These are phyloP conservation scores for Drosophila athabasca DNA, from an alignment of 1,140 invertebrate genomes.

Conservation along the genomic window DNA sequence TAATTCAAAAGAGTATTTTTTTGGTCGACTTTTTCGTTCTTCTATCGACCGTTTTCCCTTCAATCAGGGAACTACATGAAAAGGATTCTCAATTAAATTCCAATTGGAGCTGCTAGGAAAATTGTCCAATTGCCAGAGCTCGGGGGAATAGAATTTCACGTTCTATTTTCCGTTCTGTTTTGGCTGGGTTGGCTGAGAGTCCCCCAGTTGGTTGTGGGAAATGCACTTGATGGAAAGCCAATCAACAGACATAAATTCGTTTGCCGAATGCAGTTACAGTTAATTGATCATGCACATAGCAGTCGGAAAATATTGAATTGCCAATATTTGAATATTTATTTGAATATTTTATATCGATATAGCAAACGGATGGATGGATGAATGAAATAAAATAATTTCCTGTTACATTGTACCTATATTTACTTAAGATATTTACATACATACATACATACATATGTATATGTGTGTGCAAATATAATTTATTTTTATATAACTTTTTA, in stretches of 20 bases:
- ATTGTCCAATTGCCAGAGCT: constrained; percentile 44
- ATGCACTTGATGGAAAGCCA: constrained; percentile 17
- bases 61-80: background rate
- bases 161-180: background rate
- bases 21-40: no score
- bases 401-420: no score
- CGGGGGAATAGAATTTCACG: constrained; percentile 12
- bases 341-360: no score
- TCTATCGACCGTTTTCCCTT: no score
- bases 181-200: background rate
- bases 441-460: no score
- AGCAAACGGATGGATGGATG: no score
- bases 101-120: constrained; percentile 61
- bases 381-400: no score
- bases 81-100: constrained; percentile 67
- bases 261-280: constrained; percentile 46
- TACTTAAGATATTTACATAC: no score
- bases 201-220: background rate
- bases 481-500: no score
- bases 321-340: no score
- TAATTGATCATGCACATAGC: constrained; percentile 53
- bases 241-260: constrained; percentile 36
- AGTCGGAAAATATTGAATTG: constrained; percentile 2
- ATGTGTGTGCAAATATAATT: no score
- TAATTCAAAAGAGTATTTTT: no score